These are phyloP conservation scores for Parascotia fuliginaria DNA, from an alignment of 2,888 invertebrate species.

Conservation along the genomic window DNA sequence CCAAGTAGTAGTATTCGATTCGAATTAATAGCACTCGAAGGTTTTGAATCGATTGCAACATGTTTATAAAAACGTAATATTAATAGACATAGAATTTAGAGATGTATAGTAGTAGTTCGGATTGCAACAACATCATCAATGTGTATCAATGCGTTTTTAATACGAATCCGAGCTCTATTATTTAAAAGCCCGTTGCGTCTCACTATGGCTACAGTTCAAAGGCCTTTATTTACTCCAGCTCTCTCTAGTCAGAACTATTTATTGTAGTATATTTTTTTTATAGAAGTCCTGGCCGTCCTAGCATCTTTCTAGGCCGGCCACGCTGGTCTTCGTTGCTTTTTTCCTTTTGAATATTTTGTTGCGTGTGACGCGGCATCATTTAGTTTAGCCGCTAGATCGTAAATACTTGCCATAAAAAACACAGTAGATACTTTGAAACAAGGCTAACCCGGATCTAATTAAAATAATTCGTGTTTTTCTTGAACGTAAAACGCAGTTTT, in stretches of 20 bases:
- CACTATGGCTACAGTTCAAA: too few species aligned
- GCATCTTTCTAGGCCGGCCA: too few species aligned
- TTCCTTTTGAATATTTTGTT: too few species aligned
- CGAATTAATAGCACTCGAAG: conserved; percentile 2
- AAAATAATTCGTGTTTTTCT: not conserved
- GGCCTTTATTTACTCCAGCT: too few species aligned
- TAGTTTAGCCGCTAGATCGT: not conserved
- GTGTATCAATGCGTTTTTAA: not conserved
- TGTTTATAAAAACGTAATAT: not conserved
- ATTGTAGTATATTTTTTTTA: too few species aligned
- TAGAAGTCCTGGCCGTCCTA: too few species aligned
- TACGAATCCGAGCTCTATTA: too few species aligned
- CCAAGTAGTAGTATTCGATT: not conserved
- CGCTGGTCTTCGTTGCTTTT: too few species aligned
- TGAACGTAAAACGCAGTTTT: not conserved
- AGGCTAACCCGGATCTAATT: not conserved
- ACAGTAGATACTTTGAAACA: not conserved
- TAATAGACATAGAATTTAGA: not conserved
- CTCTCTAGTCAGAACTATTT: too few species aligned
- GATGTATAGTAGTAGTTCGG: not conserved
- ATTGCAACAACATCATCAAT: not conserved
- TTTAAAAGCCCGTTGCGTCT: too few species aligned
- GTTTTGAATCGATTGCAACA: conserved; percentile 6
- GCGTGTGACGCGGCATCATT: too few species aligned
- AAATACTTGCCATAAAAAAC: not conserved